Evolutionary conservation across 1,140 invertebrate genomes (phyloP).

Genomic region (Drosophila neocordata): DNA sequence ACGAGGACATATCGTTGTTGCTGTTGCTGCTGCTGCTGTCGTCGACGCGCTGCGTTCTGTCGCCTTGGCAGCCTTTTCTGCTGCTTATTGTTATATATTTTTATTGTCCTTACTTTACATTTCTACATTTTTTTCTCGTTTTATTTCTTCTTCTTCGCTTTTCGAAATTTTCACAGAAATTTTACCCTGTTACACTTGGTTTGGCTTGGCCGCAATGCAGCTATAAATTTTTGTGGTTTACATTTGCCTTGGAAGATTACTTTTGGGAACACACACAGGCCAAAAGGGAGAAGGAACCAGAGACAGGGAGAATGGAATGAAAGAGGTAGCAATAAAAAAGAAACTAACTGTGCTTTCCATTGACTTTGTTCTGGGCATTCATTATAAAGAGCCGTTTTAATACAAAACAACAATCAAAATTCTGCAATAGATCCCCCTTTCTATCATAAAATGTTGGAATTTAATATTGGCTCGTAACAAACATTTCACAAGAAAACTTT

Average conservation of each 20-base stretch:
- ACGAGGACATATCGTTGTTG: constrained; percentile 7
- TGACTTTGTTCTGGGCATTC: constrained; percentile 20
- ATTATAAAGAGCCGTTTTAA: too few relatives aligned
- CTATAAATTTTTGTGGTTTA: constrained; percentile 78
- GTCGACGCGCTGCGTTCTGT: constrained; percentile 28
- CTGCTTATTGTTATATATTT: constrained; percentile 73
- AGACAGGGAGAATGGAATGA: constrained; percentile 23
- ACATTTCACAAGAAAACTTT: too few relatives aligned
- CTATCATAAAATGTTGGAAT: too few relatives aligned
- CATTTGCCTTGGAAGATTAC: constrained; percentile 68
- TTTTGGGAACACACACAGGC: constrained; percentile 36
- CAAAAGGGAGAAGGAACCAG: not conserved
- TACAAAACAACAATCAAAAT: not conserved
- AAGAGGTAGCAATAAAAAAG: constrained; percentile 50
- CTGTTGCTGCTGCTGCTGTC: too few relatives aligned
- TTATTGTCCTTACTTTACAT: constrained; percentile 71
- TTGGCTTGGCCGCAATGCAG: constrained; percentile 73
- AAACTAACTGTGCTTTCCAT: constrained; percentile 43
- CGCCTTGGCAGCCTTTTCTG: constrained; percentile 51
- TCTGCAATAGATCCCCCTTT: not conserved
- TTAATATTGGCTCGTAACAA: too few relatives aligned
- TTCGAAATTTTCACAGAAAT: constrained; percentile 54
- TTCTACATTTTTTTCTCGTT: constrained; percentile 26
- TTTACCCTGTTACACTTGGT: constrained; percentile 53
- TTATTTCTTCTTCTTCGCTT: constrained; percentile 4